These are phyloP conservation scores for Ceyx erithaca DNA, from an alignment of 2,797 vertebrate species.

Conservation along the genomic window DNA sequence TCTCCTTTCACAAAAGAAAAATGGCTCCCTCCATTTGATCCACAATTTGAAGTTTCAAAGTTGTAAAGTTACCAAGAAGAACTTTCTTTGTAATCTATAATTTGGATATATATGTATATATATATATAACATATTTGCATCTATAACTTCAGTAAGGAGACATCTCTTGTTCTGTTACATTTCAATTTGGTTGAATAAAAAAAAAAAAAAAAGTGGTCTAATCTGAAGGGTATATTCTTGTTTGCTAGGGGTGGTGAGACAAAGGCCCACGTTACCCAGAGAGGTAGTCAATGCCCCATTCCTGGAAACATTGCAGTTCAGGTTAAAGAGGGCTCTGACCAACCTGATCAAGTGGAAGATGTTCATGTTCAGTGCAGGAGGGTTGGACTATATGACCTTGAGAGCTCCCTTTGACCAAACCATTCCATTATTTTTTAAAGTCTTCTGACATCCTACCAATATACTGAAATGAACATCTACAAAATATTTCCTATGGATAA, in stretches of 20 bases:
- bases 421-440: neutral
- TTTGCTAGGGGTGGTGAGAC: too few species aligned
- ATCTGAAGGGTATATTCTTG: neutral
- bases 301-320: too few species aligned
- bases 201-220: neutral
- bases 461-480: neutral
- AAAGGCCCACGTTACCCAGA: too few species aligned
- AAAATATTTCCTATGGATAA: neutral
- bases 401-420: too few species aligned
- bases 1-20: neutral
- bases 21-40: neutral
- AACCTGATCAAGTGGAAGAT: too few species aligned
- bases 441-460: neutral
- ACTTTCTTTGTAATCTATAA: neutral
- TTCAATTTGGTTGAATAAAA: neutral
- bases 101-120: neutral
- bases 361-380: too few species aligned
- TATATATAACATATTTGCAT: neutral
- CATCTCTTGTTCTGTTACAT: neutral
- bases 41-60: neutral
- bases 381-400: too few species aligned
- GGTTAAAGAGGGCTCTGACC: too few species aligned
- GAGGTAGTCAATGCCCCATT: too few species aligned
- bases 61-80: neutral
- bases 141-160: neutral